Evolutionary conservation across 1,140 invertebrate genomes (phyloP), one percentile per base, ranked within the genome.

Genomic region (Eubasilissa regina): DNA sequence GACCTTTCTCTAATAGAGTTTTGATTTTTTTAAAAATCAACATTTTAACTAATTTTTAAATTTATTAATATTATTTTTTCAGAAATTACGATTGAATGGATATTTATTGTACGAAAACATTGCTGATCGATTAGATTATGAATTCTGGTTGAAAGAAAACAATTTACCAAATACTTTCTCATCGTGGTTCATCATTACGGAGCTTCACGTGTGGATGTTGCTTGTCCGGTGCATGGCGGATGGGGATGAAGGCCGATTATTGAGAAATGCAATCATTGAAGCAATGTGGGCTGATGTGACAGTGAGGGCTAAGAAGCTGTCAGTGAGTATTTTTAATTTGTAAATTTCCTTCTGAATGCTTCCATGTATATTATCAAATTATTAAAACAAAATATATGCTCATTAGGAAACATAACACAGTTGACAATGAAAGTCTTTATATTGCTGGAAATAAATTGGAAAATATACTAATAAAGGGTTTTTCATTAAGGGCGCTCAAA

Each of bases 121-220:
- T 45, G 92, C 90, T 25, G 91, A 93, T 83, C 90, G 90, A 84
- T 87, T 93, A 12, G 87, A 89, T 77, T 93, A 93, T 84, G 79
- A 86, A 1, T 86, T 90, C 70, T 92, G 92, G 87, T 92, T 93
- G 88, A 83, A 89, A 89, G 91, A 92, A 84, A 93, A 94, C 75
- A 87, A 93, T 56, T 86, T 97, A 84, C 89, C 92, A 19, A 95
- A 97, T 83, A 95, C 94, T 45, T 95, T 95, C 85, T 91, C 91
- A 81, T 95, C 95, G 0, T 97, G 95, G 95, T 97, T 96, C 86
- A 85, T 93, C 1, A 87, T 97, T 3, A 95, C 94, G 1, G 95
- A 97, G 86, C 86, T 97, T 15, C 95, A 97, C 86, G 90, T 97
- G 0, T 97, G 96, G 96, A 92, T 97, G 89, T 82, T 96, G 9